Percentiles rank a stretch among this genome's conserved stretches.
Conservation (phyloP, 1,140 invertebrate species). For the Diprion similis region DNA sequence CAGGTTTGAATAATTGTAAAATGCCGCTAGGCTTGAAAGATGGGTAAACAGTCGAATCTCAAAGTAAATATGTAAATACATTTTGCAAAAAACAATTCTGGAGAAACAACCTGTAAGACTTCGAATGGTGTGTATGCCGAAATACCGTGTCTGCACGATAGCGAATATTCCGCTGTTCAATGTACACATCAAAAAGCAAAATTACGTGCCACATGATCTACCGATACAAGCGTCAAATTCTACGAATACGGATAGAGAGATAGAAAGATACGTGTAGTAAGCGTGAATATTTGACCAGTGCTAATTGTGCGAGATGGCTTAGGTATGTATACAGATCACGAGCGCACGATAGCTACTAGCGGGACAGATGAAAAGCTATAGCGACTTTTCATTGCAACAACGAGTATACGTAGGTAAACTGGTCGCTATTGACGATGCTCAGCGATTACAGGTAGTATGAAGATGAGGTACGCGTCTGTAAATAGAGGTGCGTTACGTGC, state of each 20-base stretch:
- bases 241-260: background rate
- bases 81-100: background rate
- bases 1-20: too few relatives aligned
- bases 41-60: too few relatives aligned
- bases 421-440: constrained; percentile 3
- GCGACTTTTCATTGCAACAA: too few relatives aligned
- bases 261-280: background rate
- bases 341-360: too few relatives aligned
- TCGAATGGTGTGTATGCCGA: background rate
- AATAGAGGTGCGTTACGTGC: background rate
- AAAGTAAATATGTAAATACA: background rate
- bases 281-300: background rate
- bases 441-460: background rate
- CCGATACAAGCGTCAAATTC: constrained; percentile 4
- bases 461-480: background rate
- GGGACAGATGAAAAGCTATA: too few relatives aligned
- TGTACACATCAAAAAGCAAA: background rate
- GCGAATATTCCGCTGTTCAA: constrained; percentile 6
- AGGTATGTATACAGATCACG: too few relatives aligned
- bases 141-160: background rate
- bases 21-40: too few relatives aligned
- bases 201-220: constrained; percentile 2
- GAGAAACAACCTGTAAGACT: background rate
- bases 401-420: background rate
- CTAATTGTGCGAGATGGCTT: background rate